phyloP scores from a whole-genome alignment of 1,140 invertebrate genomes.

The Heliconius himera region DNA sequence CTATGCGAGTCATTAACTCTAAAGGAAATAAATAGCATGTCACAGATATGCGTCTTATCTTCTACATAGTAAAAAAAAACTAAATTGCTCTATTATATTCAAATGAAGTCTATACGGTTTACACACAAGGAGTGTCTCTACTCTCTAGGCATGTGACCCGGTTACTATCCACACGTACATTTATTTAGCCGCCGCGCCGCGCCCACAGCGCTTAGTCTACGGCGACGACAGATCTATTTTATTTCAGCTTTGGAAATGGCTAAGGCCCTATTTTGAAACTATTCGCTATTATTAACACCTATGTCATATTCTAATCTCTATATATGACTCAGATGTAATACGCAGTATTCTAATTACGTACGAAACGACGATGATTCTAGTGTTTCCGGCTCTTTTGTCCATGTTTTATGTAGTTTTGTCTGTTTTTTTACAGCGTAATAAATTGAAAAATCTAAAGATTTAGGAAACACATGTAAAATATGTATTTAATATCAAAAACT shows the following conservation, averaged over 20 bases:
- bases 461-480: no score
- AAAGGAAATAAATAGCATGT: no score
- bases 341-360: neutral
- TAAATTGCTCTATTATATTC: neutral
- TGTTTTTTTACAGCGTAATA: neutral
- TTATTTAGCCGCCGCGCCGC: neutral
- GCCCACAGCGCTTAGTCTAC: neutral
- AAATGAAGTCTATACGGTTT: neutral
- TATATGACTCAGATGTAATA: neutral
- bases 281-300: neutral
- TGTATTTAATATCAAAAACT: no score
- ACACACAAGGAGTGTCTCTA: neutral
- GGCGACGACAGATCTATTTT: neutral
- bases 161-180: neutral
- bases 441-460: no score
- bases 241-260: neutral
- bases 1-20: no score
- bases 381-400: neutral
- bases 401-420: neutral
- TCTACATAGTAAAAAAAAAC: neutral
- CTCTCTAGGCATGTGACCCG: constrained; percentile 1
- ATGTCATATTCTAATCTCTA: neutral
- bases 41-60: no score
- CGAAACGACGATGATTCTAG: neutral
- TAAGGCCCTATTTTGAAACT: neutral